Percentiles rank a stretch among this genome's conserved stretches.
Evolutionary conservation across 2,113 vertebrate genomes (phyloP).

Genomic region (Mustela lutreola): DNA sequence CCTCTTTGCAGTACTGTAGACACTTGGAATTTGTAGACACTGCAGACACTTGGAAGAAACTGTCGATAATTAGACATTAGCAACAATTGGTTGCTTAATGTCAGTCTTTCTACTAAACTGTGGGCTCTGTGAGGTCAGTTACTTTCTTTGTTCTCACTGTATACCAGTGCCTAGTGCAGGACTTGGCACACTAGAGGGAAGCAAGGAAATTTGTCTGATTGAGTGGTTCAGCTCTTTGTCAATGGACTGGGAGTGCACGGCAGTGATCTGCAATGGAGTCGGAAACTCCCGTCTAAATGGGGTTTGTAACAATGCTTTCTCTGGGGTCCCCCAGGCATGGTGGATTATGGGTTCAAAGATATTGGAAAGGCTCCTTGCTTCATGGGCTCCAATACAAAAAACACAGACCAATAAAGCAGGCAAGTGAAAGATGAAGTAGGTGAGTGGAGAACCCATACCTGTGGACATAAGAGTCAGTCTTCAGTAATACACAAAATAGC

Average conservation of each 20-base stretch:
- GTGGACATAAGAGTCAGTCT: background rate
- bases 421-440: constrained; percentile 24
- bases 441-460: background rate
- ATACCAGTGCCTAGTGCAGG: background rate
- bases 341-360: background rate
- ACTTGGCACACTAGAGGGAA: background rate
- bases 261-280: background rate
- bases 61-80: background rate
- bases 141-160: background rate
- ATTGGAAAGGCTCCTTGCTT: background rate
- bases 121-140: background rate
- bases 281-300: background rate
- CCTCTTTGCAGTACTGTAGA: background rate
- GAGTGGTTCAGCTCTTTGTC: background rate
- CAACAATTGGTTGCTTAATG: background rate
- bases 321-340: background rate
- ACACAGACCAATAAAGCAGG: background rate
- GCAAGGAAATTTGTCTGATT: background rate
- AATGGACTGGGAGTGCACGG: background rate
- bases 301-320: background rate
- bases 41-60: background rate
- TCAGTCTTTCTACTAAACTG: background rate
- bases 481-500: background rate
- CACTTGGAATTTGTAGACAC: background rate
- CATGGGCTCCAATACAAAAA: background rate